phyloP scores from a whole-genome alignment of 2,888 invertebrate species.

The Cinara cedri region DNA sequence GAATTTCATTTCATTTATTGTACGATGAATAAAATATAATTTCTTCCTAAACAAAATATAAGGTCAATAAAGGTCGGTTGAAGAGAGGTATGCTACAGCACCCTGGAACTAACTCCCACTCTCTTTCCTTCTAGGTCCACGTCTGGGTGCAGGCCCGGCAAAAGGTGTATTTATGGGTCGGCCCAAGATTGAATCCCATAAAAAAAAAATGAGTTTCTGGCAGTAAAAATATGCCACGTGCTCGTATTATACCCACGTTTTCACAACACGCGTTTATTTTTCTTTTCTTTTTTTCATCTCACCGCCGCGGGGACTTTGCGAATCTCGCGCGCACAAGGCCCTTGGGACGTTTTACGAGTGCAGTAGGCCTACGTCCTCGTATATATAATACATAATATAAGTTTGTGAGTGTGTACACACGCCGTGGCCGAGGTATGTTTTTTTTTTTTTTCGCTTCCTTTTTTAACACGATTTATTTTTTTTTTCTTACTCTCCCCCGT shows the following conservation, averaged over 20 bases:
- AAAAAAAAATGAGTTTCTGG: not conserved
- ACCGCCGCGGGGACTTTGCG: not conserved
- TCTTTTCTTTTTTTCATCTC: not conserved
- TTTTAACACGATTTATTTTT: not conserved
- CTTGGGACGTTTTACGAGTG: slow-evolving; percentile 40
- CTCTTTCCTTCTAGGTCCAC: too few species aligned
- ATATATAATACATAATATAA: not conserved
- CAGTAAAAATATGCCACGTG: slow-evolving; percentile 38
- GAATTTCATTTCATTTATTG: too few species aligned
- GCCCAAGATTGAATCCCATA: slow-evolving; percentile 48
- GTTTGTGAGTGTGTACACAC: not conserved
- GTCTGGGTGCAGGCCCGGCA: not conserved
- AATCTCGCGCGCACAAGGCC: slow-evolving; percentile 16
- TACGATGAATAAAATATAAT: too few species aligned
- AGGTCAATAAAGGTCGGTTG: too few species aligned
- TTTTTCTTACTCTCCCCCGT: too few species aligned
- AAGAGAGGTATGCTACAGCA: too few species aligned
- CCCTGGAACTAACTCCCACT: too few species aligned
- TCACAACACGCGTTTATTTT: not conserved
- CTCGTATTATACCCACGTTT: not conserved
- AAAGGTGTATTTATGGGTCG: slow-evolving; percentile 21
- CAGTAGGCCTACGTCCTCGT: not conserved
- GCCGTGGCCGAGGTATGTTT: not conserved
- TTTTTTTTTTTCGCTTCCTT: not conserved
- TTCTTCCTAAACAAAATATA: too few species aligned